Conservation (phyloP, 1,140 invertebrate genomes). For the Tetragnatha versicolor region DNA sequence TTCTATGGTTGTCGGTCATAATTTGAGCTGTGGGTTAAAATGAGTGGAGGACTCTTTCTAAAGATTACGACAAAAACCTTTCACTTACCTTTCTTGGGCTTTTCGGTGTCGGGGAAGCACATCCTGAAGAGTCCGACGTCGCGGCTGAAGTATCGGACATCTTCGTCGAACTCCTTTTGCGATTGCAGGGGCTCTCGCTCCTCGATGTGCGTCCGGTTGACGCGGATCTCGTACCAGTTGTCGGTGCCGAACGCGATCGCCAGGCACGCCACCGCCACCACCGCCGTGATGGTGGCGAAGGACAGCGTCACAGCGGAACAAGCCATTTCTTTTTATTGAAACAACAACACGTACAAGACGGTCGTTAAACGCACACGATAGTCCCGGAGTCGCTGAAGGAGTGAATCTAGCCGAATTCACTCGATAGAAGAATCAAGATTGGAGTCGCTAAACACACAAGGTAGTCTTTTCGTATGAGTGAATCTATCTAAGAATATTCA, state of each 20-base stretch:
- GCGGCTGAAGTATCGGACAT: slow-evolving; percentile 59
- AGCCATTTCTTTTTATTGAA: slow-evolving; percentile 72
- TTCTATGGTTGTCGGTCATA: too few species aligned
- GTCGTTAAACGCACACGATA: too few species aligned
- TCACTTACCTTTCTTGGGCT: slow-evolving; percentile 81
- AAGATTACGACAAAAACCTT: too few species aligned
- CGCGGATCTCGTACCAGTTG: slow-evolving; percentile 92
- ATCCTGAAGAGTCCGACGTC: slow-evolving; percentile 74
- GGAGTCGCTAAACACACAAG: too few species aligned
- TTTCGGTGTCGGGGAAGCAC: slow-evolving; percentile 66
- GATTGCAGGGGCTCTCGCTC: slow-evolving; percentile 60
- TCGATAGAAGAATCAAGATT: too few species aligned
- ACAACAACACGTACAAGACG: neutral
- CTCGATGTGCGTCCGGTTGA: slow-evolving; percentile 85
- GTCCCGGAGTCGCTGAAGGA: too few species aligned
- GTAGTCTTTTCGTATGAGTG: too few species aligned
- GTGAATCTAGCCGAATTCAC: too few species aligned
- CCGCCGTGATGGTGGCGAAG: slow-evolving; percentile 90
- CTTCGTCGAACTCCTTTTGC: slow-evolving; percentile 48
- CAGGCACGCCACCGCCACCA: slow-evolving; percentile 87
- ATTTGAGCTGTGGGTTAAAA: too few species aligned
- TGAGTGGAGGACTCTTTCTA: too few species aligned
- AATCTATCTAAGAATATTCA: too few species aligned
- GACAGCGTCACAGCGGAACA: slow-evolving; percentile 93
- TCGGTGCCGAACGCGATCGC: slow-evolving; percentile 93